Base-by-base conservation (phyloP, 2,888 invertebrate species). In the Yponomeuta evonymella region DNA sequence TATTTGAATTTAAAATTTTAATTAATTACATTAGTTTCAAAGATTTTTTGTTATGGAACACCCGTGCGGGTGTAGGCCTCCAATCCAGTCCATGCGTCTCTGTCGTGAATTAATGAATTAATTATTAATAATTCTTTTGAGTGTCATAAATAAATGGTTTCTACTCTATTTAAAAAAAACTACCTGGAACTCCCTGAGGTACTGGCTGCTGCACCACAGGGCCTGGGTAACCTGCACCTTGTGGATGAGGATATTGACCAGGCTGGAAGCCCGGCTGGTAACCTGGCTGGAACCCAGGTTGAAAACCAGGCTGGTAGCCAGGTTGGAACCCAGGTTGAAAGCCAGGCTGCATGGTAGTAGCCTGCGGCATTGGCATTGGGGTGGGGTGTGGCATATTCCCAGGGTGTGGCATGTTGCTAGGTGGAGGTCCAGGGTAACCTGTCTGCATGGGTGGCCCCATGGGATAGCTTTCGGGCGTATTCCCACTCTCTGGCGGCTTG, bases 241-340 rank as follows among this genome's bases (percentile, higher is more conserved):
- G 84, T 23, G 81, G 81, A 29, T 81, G 81, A 33, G 83, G 83
- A 63, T 84, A 78, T 33, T 72, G 86, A 9, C 70, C 70, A 30
- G 67, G 70, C 23, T 51, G 64, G 68, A 43, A 43, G 2, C 68
- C 69, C 15, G 71, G 79, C 43, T 78, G 74, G 68, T 75, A 82
- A 0, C 68, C 69, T 30, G 71, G 79, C 48, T 78, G 74, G 69
- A 75, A 82, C 0, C 84, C 86, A 11, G 85, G 83, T 69, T 85
- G 86, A 70, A 75, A 84, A 0, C 87, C 87, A 1, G 86, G 85
- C 72, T 85, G 85, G 67, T 78, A 86, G 0, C 88, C 88, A 6
- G 87, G 84, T 69, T 87, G 88, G 68, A 82, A 83, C 0, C 88
- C 87, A 33, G 88, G 87, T 71, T 88, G 89, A 65, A 83, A 86